phyloP scores from a whole-genome alignment of 2,797 vertebrate genomes.

The Pogonophryne albipinna region DNA sequence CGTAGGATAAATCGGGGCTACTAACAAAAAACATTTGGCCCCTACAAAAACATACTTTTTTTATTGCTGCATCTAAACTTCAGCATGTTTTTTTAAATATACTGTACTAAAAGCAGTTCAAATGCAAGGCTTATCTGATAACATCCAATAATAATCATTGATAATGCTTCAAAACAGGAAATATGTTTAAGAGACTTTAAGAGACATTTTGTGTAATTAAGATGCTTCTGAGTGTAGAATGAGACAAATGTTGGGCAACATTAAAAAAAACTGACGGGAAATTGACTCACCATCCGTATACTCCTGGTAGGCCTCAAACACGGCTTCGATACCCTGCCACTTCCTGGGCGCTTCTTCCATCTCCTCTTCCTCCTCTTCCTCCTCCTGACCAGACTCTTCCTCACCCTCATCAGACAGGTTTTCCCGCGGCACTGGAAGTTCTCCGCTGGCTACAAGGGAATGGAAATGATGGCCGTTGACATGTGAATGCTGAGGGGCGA shows the following conservation, averaged over 20 bases:
- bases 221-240: too few species aligned
- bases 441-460: slow-evolving; percentile 58
- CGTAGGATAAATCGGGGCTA: neutral
- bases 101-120: neutral
- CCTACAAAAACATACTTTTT: neutral
- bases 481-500: slow-evolving; percentile 59
- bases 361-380: slow-evolving; percentile 81
- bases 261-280: neutral
- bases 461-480: slow-evolving; percentile 85
- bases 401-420: slow-evolving; percentile 75
- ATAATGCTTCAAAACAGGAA: too few species aligned
- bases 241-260: neutral
- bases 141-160: neutral
- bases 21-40: neutral
- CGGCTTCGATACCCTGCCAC: slow-evolving; percentile 93
- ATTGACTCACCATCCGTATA: slow-evolving; percentile 88
- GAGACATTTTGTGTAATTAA: too few species aligned
- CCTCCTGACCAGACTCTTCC: slow-evolving; percentile 69
- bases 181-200: too few species aligned
- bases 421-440: slow-evolving; percentile 41
- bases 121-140: neutral
- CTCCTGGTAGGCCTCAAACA: slow-evolving; percentile 93
- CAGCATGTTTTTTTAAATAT: neutral
- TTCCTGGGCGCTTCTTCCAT: slow-evolving; percentile 84
- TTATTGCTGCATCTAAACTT: neutral